Base-by-base conservation (phyloP, 2,113 vertebrate species). In the Sterna hirundo region DNA sequence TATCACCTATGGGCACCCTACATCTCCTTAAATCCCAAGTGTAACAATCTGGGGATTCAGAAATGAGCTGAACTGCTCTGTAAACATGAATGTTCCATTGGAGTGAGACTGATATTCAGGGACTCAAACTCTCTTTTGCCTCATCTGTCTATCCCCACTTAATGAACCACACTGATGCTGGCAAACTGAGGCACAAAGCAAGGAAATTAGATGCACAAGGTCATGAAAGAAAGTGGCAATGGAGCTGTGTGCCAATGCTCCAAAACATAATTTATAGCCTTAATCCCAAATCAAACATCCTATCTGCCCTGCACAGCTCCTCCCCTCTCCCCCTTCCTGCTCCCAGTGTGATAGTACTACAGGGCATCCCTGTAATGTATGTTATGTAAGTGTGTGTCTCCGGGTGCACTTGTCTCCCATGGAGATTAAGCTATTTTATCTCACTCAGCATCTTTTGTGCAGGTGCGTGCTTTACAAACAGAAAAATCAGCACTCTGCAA, bases 401-500 rank as follows among this genome's bases (percentile, higher is more conserved):
- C 0, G 65, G 70, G 81, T 91, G 74, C 7, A 4, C 93, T 58
- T 75, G 88, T 96, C 83, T 97, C 83, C 95, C 86, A 83, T 96
- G 3, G 83, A 97, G 93, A 96, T 85, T 80, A 95, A 97, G 95
- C 64, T 81, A 95, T 97, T 97, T 96, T 95, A 96, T 96, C 93
- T 96, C 93, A 70, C 95, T 96, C 55, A 75, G 97, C 97, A 97
- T 94, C 92, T 97, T 97, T 96, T 97, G 95, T 97, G 96, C 97
- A 98, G 97, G 97, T 98, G 97, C 44, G 13, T 95, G 83, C 92
- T 97, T 97, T 97, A 95, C 95, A 97, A 98, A 97, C 91, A 95
- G 95, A 97, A 97, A 97, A 97, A 98, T 97, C 98, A 98, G 97
- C 98, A 98, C 96, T 97, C 95, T 98, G 97, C 90, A 88, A 97